Conservation (phyloP, 2,797 vertebrate genomes). For the Pseudochirops corinnae region DNA sequence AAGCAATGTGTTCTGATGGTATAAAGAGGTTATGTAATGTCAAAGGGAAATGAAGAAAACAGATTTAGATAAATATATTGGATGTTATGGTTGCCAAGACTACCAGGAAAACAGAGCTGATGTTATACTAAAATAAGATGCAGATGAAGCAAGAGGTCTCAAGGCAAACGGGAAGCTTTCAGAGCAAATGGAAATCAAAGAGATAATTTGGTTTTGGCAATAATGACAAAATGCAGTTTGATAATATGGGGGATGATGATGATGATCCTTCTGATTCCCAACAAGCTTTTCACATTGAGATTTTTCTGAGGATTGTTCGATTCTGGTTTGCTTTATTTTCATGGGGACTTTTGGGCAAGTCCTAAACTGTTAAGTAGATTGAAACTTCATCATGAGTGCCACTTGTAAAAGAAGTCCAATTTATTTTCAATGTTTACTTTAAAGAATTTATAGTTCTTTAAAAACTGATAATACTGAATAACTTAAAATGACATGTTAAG, state of each 20-base stretch:
- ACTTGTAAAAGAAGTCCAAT: conserved; percentile 85
- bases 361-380: conserved; percentile 83
- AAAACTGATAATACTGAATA: conserved; percentile 83
- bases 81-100: conserved; percentile 98
- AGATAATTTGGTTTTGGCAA: conserved; percentile 95
- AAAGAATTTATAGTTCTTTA: conserved; percentile 88
- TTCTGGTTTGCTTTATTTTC: conserved; percentile 72
- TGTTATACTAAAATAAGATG: conserved; percentile 99
- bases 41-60: conserved; percentile 98
- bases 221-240: conserved; percentile 98
- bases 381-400: conserved; percentile 83
- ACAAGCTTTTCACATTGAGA: conserved; percentile 85
- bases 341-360: conserved; percentile 83
- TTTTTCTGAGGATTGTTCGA: conserved; percentile 83
- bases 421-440: conserved; percentile 82
- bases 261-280: conserved; percentile 96
- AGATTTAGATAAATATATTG: conserved; percentile 99
- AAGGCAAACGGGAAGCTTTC: conserved; percentile 99
- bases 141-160: conserved; percentile 98
- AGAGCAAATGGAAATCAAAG: conserved; percentile 99
- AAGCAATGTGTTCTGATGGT: conserved; percentile 98
- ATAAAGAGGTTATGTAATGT: conserved; percentile 99
- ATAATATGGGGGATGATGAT: conserved; percentile 96
- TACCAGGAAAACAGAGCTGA: conserved; percentile 99
- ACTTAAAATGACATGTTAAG: conserved; percentile 80